A percentile compares a stretch with the other conserved stretches of the same genome.
phyloP scores from a whole-genome alignment of 2,113 vertebrate species.

The Hemibagrus wyckioides region DNA sequence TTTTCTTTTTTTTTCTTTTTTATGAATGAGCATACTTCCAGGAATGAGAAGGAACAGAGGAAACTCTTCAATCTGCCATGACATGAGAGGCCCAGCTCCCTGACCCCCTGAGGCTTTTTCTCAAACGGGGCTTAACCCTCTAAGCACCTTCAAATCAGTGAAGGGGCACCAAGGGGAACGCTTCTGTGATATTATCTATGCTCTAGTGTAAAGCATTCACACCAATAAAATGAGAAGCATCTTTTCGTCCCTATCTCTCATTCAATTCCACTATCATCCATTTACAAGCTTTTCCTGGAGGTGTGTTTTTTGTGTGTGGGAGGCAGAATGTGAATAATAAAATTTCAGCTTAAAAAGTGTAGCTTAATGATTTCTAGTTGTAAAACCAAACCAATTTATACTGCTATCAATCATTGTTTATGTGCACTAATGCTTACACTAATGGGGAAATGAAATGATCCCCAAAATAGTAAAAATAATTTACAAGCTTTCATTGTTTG shows the following conservation, averaged over 20 bases:
- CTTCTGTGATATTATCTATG: constrained; percentile 59
- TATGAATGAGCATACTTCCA: constrained; percentile 70
- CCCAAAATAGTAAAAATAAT: background rate
- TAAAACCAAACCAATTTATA: background rate
- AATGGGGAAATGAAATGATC: background rate
- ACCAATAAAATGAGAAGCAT: constrained; percentile 34
- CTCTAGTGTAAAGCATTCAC: constrained; percentile 49
- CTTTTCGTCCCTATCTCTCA: constrained; percentile 19
- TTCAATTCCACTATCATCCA: background rate
- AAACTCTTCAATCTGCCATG: constrained; percentile 68
- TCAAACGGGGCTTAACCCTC: constrained; percentile 63
- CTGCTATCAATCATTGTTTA: background rate
- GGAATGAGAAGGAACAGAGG: constrained; percentile 64
- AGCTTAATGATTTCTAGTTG: background rate
- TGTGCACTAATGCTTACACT: background rate
- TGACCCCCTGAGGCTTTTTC: constrained; percentile 61
- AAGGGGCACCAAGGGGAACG: constrained; percentile 52
- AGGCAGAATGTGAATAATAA: background rate
- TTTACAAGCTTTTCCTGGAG: constrained; percentile 28
- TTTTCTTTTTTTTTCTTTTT: constrained; percentile 48
- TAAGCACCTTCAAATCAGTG: constrained; percentile 47
- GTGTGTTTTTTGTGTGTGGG: background rate
- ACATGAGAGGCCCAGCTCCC: constrained; percentile 54
- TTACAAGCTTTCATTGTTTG: background rate
- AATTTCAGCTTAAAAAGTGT: background rate